Evolutionary conservation across 2,888 invertebrate genomes (phyloP), one percentile per base, ranked within the genome.

Genomic region (Stenolophus ochropezus): DNA sequence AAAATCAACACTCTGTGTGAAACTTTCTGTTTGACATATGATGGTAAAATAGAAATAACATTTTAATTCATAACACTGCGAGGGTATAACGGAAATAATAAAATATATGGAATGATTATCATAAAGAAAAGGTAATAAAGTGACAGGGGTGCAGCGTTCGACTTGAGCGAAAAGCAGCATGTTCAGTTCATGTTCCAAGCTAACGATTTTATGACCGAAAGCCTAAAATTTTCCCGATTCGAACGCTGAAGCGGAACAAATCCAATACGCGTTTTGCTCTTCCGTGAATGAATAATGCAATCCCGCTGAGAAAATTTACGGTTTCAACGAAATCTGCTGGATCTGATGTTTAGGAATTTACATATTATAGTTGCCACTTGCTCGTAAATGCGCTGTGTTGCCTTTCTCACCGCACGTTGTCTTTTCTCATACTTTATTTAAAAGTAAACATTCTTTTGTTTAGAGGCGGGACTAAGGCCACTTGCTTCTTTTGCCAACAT

Each of bases 251-350:
- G 61, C 77, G 61, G 77, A 77, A 77, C 77, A 77, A 77, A 77
- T 77, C 61, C 77, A 77, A 77, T 77, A 77, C 77, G 77, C 77
- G 77, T 77, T 77, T 53, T 61, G 65, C 61, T 77, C 61, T 61
- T 61, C 77, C 77, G 77, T 77, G 77, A 77, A 77, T 77, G 77
- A 77, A 77, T 77, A 77, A 77, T 77, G 77, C 77, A 77, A 77
- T 61, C 47, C 77, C 77, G 61, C 49, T 61, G 77, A 77, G 77
- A 65, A 77, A 77, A 77, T 77, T 77, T 77, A 77, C 77, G 77
- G 65, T 77, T 77, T 65, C 77, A 47, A 77, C 61, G 61, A 77
- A 77, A 77, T 77, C 77, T 77, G 77, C 77, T 65, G 77, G 61
- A 47, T 77, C 77, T 65, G 77, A 61, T 77, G 65, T 77, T 77